Evolutionary conservation across 2,113 vertebrate species (phyloP).

Genomic region (Cottus gobio): DNA sequence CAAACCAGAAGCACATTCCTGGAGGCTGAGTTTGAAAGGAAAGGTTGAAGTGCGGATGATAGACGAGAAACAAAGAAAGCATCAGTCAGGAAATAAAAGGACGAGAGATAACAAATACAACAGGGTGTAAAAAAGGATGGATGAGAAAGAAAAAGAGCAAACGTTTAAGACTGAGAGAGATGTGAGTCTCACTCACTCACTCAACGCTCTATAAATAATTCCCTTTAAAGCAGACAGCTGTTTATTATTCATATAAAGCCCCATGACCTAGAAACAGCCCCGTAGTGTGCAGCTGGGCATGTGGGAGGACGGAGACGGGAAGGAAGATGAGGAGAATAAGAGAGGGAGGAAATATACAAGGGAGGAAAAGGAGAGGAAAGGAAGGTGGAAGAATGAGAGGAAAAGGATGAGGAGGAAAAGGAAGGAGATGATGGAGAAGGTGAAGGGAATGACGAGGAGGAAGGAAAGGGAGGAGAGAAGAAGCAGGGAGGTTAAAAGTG

Average conservation of each 20-base stretch:
- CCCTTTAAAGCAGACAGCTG: constrained; percentile 75
- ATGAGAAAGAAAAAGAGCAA: constrained; percentile 2
- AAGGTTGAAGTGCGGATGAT: not conserved
- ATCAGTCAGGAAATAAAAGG: constrained; percentile 15
- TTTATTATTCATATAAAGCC: constrained; percentile 84
- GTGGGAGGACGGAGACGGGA: constrained; percentile 5
- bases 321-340: constrained; percentile 9
- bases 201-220: constrained; percentile 80
- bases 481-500: not conserved
- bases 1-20: not conserved
- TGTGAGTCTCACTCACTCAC: constrained; percentile 16
- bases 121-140: not conserved
- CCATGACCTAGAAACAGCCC: constrained; percentile 80
- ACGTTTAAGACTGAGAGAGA: constrained; percentile 9
- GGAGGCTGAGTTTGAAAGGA: not conserved
- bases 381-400: not conserved
- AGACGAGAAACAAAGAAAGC: not conserved
- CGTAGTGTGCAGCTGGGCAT: constrained; percentile 15
- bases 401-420: not conserved
- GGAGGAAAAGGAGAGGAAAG: not conserved
- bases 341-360: not conserved
- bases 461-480: not conserved
- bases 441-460: not conserved
- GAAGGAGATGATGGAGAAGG: not conserved
- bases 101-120: constrained; percentile 21